A percentile compares a stretch with the other conserved stretches of the same genome.
Evolutionary conservation across 92 coral and sea anemone genomes (phyloP).

Genomic region (Nematostella vectensis): DNA sequence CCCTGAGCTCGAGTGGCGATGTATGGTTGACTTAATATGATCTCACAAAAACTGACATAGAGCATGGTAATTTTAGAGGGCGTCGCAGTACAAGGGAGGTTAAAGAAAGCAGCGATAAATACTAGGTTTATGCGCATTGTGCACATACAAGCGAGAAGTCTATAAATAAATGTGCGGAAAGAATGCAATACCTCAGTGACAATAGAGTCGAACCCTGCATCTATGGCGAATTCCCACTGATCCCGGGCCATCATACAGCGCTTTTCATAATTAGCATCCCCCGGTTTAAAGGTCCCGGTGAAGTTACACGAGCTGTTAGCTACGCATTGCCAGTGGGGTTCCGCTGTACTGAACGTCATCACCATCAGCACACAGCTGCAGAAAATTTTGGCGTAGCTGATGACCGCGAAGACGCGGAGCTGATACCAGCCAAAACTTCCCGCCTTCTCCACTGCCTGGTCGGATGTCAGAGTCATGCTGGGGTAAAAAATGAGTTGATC

Average conservation of each 20-base stretch:
- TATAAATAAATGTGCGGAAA: neutral
- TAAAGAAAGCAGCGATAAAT: too few species aligned
- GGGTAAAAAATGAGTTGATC: neutral
- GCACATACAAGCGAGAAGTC: neutral
- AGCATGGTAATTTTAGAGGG: too few species aligned
- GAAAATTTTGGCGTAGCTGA: slow-evolving; percentile 9
- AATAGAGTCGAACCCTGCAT: slow-evolving; percentile 13
- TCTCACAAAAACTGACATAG: too few species aligned
- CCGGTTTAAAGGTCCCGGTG: slow-evolving; percentile 17
- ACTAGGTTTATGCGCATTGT: neutral
- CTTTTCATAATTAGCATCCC: slow-evolving; percentile 7
- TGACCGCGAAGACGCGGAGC: neutral
- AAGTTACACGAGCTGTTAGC: slow-evolving; percentile 19
- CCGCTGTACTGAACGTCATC: slow-evolving; percentile 17
- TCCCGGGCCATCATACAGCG: slow-evolving; percentile 5
- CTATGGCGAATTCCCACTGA: slow-evolving; percentile 19
- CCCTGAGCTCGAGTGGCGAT: too few species aligned
- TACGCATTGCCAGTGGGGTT: slow-evolving; percentile 24
- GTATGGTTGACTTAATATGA: too few species aligned
- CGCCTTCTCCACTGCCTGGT: slow-evolving; percentile 7
- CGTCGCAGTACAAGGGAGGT: too few species aligned
- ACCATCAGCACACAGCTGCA: slow-evolving; percentile 1
- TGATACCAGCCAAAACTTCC: slow-evolving; percentile 16
- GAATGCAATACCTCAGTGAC: slow-evolving; percentile 34
- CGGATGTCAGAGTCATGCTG: slow-evolving; percentile 23